These are phyloP conservation scores for Aplysia californica DNA, from an alignment of 1,140 invertebrate species.

Conservation along the genomic window DNA sequence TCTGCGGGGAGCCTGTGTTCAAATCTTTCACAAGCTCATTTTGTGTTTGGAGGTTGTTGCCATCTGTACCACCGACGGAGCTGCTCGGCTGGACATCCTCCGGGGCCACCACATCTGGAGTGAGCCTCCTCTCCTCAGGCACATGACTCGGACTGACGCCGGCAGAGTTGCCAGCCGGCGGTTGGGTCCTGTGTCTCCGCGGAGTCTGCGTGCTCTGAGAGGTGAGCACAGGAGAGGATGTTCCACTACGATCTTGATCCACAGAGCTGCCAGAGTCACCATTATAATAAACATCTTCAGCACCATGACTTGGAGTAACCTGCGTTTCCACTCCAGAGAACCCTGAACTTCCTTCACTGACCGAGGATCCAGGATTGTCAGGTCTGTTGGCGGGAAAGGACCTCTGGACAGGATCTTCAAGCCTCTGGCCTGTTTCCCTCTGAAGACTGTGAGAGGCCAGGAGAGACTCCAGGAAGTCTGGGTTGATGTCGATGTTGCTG, in stretches of 20 bases:
- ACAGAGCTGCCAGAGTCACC: background rate
- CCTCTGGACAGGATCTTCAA: background rate
- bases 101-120: too few species aligned
- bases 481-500: background rate
- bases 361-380: background rate
- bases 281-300: background rate
- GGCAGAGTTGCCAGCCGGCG: background rate
- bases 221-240: background rate
- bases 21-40: background rate
- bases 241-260: background rate
- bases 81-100: too few species aligned
- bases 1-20: background rate
- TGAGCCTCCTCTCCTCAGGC: too few species aligned
- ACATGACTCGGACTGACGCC: background rate
- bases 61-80: too few species aligned
- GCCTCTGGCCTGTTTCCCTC: background rate
- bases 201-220: background rate
- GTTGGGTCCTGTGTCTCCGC: background rate
- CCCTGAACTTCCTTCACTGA: background rate
- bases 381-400: background rate
- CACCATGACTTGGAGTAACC: background rate
- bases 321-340: background rate
- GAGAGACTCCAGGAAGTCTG: conserved; percentile 12
- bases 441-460: background rate
- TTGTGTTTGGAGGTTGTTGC: too few species aligned